A percentile compares a stretch with the other conserved stretches of the same genome.
phyloP scores from a whole-genome alignment of 2,113 vertebrate genomes.

The Syrmaticus mikado region DNA sequence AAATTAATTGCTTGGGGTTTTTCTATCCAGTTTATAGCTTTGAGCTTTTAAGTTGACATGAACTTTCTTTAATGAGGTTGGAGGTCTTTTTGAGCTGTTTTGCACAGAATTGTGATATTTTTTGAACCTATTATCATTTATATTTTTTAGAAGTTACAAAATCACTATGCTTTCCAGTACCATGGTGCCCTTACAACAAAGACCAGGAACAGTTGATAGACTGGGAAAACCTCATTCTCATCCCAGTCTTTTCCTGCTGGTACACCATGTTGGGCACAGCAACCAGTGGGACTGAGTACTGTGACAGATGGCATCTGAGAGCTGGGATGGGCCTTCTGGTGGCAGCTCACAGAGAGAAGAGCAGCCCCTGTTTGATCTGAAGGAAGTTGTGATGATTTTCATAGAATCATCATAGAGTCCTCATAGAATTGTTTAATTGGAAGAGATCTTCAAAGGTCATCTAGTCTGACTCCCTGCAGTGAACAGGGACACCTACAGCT shows the following conservation, averaged over 20 bases:
- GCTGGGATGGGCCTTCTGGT: not conserved
- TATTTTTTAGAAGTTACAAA: not conserved
- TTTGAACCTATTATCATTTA: not conserved
- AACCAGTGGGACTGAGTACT: rapidly evolving
- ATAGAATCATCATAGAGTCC: no score
- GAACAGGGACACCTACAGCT: no score
- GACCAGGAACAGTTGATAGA: not conserved
- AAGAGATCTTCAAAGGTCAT: no score
- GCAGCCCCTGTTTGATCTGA: not conserved
- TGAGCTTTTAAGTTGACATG: not conserved
- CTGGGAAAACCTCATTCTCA: no score
- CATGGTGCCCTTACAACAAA: not conserved
- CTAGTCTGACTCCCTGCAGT: no score
- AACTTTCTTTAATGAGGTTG: not conserved
- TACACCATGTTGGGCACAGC: not conserved
- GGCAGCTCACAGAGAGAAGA: not conserved
- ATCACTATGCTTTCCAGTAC: no score
- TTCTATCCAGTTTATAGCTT: not conserved
- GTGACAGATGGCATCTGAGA: no score
- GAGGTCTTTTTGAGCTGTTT: not conserved
- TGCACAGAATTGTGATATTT: not conserved
- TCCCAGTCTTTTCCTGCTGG: not conserved
- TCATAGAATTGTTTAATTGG: no score
- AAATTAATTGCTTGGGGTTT: not conserved
- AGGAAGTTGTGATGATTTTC: not conserved